Conservation (phyloP, 1,140 invertebrate species). For the Myzus persicae region DNA sequence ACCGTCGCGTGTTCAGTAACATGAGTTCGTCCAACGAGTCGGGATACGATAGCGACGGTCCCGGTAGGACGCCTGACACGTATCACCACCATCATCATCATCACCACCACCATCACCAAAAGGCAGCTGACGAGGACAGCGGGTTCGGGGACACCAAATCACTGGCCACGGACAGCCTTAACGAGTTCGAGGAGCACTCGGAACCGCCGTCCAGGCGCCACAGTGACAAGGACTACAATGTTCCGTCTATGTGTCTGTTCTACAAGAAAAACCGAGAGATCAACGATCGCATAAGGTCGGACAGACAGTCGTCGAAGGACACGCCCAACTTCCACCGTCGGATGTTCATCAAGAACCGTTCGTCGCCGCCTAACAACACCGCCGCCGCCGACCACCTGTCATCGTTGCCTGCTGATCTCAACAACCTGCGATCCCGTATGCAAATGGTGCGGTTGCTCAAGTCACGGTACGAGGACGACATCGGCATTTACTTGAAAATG, state of each 20-base stretch:
- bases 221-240: slow-evolving; percentile 50
- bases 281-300: slow-evolving; percentile 37
- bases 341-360: slow-evolving; percentile 61
- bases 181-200: slow-evolving; percentile 46
- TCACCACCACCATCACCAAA: background rate
- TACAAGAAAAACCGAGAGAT: slow-evolving; percentile 59
- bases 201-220: slow-evolving; percentile 44
- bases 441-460: slow-evolving; percentile 66
- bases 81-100: no score
- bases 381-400: slow-evolving; percentile 62
- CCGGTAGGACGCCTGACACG: slow-evolving; percentile 28
- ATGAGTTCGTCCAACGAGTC: slow-evolving; percentile 80
- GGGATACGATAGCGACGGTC: slow-evolving; percentile 78
- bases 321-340: slow-evolving; percentile 61
- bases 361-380: slow-evolving; percentile 57
- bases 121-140: slow-evolving; percentile 41
- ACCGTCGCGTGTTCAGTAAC: slow-evolving; percentile 66
- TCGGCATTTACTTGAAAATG: slow-evolving; percentile 76
- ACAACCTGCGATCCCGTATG: slow-evolving; percentile 62
- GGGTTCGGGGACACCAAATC: slow-evolving; percentile 51
- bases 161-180: slow-evolving; percentile 44
- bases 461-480: slow-evolving; percentile 71
- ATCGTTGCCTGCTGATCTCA: slow-evolving; percentile 65
- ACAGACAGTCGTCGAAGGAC: background rate
- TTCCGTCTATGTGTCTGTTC: slow-evolving; percentile 60